phyloP scores from a whole-genome alignment of 2,888 invertebrate genomes.

The Drosophila monieri region DNA sequence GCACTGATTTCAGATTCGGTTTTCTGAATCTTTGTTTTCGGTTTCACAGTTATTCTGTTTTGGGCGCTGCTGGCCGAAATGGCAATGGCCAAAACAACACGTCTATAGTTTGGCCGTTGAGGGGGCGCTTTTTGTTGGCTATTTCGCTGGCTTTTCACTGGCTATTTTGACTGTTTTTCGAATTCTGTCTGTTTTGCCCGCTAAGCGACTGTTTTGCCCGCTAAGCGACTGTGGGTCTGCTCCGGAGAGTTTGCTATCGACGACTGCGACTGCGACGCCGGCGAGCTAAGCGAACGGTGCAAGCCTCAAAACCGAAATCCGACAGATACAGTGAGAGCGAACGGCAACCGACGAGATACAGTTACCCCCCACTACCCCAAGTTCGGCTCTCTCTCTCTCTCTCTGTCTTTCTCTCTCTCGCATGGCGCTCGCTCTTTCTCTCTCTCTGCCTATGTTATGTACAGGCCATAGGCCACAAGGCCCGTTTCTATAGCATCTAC shows the following conservation, averaged over 20 bases:
- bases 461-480: not conserved
- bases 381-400: conserved; percentile 14
- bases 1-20: conserved; percentile 33
- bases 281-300: conserved; percentile 23
- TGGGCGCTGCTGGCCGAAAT: not conserved
- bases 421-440: conserved; percentile 1
- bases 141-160: conserved; percentile 32
- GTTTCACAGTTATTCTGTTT: not conserved
- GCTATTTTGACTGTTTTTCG: conserved; percentile 32
- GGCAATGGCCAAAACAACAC: conserved; percentile 1
- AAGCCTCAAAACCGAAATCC: too few relatives aligned
- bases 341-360: conserved; percentile 61
- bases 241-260: conserved; percentile 83
- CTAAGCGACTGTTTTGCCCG: conserved; percentile 69
- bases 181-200: conserved; percentile 41
- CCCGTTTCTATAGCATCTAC: conserved; percentile 55
- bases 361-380: conserved; percentile 57
- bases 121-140: not conserved
- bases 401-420: not conserved
- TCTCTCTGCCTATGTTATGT: conserved; percentile 16
- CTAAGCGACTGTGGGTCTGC: conserved; percentile 81
- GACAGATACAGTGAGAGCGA: conserved; percentile 18
- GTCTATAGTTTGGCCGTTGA: not conserved
- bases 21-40: not conserved
- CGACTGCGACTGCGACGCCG: conserved; percentile 73